A percentile compares a stretch with the other conserved stretches of the same genome.
Conservation (phyloP, 2,113 vertebrate species). For the Oophaga pumilio region DNA sequence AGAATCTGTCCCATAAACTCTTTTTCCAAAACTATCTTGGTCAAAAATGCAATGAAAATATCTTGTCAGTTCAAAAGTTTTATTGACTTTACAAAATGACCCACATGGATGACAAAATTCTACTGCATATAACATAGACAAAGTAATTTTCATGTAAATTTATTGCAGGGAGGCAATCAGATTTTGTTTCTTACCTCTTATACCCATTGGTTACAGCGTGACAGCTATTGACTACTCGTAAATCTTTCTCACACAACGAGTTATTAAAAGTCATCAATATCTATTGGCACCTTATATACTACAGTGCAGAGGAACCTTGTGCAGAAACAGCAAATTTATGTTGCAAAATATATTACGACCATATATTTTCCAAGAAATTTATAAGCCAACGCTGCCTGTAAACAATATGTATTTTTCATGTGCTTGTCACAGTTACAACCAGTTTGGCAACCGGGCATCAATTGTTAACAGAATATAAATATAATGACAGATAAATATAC, state of each 20-base stretch:
- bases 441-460: background rate
- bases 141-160: no score
- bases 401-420: constrained; percentile 15
- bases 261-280: background rate
- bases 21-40: no score
- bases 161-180: background rate
- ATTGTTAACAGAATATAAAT: constrained; percentile 8
- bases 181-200: background rate
- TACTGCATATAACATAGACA: no score
- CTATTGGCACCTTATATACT: background rate
- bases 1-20: no score
- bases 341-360: background rate
- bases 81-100: no score
- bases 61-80: no score
- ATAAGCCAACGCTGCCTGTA: background rate
- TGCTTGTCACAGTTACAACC: background rate
- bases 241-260: background rate
- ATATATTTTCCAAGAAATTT: background rate
- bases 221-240: background rate
- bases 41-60: no score
- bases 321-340: background rate
- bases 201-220: background rate
- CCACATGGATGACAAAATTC: no score
- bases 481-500: constrained; percentile 21
- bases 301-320: no score